Evolutionary conservation across 1,140 invertebrate genomes (phyloP), one percentile per base, ranked within the genome.

Genomic region (Microplitis demolitor): DNA sequence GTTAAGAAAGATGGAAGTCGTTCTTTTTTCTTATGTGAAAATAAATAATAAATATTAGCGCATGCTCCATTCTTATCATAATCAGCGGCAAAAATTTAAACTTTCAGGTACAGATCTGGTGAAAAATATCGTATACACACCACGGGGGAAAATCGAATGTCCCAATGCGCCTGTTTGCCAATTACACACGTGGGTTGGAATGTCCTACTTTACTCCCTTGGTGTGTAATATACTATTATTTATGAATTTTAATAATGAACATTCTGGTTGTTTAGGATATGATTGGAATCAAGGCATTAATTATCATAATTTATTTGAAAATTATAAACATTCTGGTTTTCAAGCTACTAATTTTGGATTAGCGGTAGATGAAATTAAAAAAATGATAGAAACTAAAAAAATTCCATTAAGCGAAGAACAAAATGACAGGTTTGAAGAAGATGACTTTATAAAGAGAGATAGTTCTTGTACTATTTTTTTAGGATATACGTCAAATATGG

Each of bases 401-500:
- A 83, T 91, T 76, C 90, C 91, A 3, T 83, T 96, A 4, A 87
- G 88, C 0, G 87, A 89, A 77, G 93, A 95, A 77, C 88, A 90
- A 74, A 79, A 88, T 63, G 93, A 94, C 79, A 78, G 81, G 0
- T 90, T 92, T 75, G 92, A 94, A 84, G 91, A 93, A 31, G 95
- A 97, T 82, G 88, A 91, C 58, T 96, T 94, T 85, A 95, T 95
- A 50, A 90, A 89, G 80, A 89, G 94, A 62, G 92, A 91, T 79
- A 91, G 86, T 61, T 94, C 93, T 71, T 99, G 98, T 84, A 99
- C 98, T 4, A 96, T 99, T 82, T 99, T 99, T 86, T 87, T 99
- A 68, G 97, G 97, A 0, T 99, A 95, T 83, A 99, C 98, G 4
- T 99, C 98, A 0, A 99, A 99, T 84, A 94, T 99, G 89, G 94